These are phyloP conservation scores for Trochalopteron elliotii DNA, from an alignment of 2,113 vertebrate species.

Conservation along the genomic window DNA sequence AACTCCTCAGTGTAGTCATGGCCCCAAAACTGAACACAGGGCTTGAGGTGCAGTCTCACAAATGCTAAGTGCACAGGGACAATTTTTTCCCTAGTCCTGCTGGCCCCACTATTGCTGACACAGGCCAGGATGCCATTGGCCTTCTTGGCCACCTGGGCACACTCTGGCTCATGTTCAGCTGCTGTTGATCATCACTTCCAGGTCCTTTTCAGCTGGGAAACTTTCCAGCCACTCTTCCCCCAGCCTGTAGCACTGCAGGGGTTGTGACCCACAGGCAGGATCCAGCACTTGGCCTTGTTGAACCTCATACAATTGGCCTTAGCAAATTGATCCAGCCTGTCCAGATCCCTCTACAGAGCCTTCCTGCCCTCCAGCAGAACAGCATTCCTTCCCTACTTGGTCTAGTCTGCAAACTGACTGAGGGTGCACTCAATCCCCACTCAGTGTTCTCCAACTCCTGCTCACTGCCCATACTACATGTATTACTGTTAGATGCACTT, in stretches of 20 bases:
- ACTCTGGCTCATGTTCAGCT: fast-evolving
- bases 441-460: background rate
- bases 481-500: background rate
- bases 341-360: background rate
- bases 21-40: background rate
- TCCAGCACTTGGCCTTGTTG: background rate
- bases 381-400: background rate
- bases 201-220: background rate
- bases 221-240: background rate
- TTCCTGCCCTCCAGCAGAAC: background rate
- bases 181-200: background rate
- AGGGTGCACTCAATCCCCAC: background rate
- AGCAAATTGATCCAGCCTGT: background rate
- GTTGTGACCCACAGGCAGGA: background rate
- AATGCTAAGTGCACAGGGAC: background rate
- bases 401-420: background rate
- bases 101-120: background rate
- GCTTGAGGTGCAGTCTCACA: fast-evolving
- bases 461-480: background rate
- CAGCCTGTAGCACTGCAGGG: background rate
- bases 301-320: fast-evolving
- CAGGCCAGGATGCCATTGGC: too few species aligned
- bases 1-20: fast-evolving
- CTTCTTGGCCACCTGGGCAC: background rate
- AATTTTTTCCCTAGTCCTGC: background rate